Percentiles rank a stretch among this genome's conserved stretches.
Evolutionary conservation across 1,140 invertebrate species (phyloP).

Genomic region (Caenorhabditis remanei): DNA sequence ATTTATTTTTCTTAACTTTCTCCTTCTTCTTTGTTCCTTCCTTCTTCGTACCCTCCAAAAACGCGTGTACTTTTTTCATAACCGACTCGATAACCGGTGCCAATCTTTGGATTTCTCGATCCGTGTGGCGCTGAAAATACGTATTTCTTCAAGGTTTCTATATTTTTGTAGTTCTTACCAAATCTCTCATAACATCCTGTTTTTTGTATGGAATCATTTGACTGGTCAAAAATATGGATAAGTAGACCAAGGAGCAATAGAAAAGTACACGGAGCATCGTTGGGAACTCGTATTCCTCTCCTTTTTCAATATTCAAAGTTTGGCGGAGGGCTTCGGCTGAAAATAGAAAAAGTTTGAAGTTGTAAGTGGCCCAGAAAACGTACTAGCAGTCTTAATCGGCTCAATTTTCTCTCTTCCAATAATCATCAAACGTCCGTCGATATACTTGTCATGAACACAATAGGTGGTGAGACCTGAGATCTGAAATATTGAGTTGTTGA

Average conservation of each 20-base stretch:
- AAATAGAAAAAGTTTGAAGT: background rate
- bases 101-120: constrained; percentile 18
- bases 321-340: background rate
- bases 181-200: background rate
- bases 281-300: background rate
- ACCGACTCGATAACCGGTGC: constrained; percentile 20
- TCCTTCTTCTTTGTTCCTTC: background rate
- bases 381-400: background rate
- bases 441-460: constrained; percentile 20
- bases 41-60: background rate
- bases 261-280: constrained; percentile 37
- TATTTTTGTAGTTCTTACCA: background rate
- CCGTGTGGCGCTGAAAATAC: constrained; percentile 6
- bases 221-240: background rate
- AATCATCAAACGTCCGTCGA: constrained; percentile 29
- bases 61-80: constrained; percentile 7
- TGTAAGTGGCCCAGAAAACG: background rate
- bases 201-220: background rate
- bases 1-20: background rate
- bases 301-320: background rate
- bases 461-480: background rate
- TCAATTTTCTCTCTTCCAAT: background rate
- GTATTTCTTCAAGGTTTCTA: background rate
- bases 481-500: background rate
- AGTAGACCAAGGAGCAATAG: background rate